Evolutionary conservation across 2,113 vertebrate genomes (phyloP).

Genomic region (Marcusenius ussheri): DNA sequence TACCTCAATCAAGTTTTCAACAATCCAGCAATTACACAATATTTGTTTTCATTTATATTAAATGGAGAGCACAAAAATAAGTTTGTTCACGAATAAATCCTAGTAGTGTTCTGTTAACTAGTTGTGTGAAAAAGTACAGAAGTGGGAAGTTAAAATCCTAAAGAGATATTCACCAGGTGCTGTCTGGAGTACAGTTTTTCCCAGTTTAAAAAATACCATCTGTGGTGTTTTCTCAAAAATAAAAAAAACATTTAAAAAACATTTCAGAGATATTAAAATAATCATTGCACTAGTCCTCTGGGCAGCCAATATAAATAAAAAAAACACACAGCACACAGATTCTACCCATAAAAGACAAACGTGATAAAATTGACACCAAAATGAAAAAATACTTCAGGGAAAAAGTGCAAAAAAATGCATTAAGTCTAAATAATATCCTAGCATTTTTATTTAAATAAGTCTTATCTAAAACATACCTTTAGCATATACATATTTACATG

Average conservation of each 20-base stretch:
- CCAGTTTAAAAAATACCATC: conserved; percentile 63
- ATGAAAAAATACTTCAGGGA: conserved; percentile 44
- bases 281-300: conserved; percentile 73
- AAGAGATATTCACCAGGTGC: conserved; percentile 12
- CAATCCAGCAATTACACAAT: conserved; percentile 3
- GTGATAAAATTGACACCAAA: conserved; percentile 39
- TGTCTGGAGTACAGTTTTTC: conserved; percentile 23
- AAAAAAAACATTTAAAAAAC: conserved; percentile 43
- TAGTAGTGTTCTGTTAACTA: background rate
- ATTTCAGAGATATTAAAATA: conserved; percentile 52
- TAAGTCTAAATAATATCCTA: conserved; percentile 51
- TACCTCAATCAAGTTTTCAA: conserved; percentile 40
- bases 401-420: conserved; percentile 73
- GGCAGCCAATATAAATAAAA: conserved; percentile 56
- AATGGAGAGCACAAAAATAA: background rate
- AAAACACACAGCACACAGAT: conserved; percentile 41
- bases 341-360: conserved; percentile 22
- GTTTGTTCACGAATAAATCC: conserved; percentile 18
- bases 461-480: conserved; percentile 35
- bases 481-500: conserved; percentile 27
- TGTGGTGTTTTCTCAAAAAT: conserved; percentile 40
- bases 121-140: conserved; percentile 9
- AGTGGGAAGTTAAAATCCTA: conserved; percentile 16
- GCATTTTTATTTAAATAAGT: conserved; percentile 50
- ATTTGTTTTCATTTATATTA: conserved; percentile 7